A percentile compares a stretch with the other conserved stretches of the same genome.
Evolutionary conservation across 1,140 invertebrate species (phyloP).

Genomic region (Cephus cinctus): DNA sequence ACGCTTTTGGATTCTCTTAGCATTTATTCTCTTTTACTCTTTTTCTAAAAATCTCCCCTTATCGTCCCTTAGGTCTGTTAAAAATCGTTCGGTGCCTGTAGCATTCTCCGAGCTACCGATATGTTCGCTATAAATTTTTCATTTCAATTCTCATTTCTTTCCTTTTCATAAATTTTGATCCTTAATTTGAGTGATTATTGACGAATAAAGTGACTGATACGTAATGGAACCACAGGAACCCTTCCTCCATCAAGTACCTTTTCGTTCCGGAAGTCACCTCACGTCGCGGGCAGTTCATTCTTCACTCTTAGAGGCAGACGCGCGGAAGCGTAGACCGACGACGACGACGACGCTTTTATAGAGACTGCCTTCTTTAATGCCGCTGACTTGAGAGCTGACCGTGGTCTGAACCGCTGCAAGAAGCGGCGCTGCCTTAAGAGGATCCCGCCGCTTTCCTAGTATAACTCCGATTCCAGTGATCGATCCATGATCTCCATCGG

Average conservation of each 20-base stretch:
- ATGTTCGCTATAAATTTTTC: no score
- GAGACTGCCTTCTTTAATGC: not conserved
- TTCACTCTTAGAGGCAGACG: not conserved
- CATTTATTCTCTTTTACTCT: not conserved
- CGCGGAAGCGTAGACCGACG: not conserved
- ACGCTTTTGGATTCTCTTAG: not conserved
- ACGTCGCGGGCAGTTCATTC: conserved; percentile 1
- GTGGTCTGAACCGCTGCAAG: conserved; percentile 4
- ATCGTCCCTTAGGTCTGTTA: no score
- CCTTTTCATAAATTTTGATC: no score
- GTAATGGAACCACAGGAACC: conserved; percentile 20
- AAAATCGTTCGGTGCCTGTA: no score
- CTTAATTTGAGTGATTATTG: no score
- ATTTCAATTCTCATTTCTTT: no score
- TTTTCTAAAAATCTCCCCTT: no score
- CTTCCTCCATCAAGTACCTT: no score
- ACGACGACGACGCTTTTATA: not conserved
- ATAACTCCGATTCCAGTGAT: conserved; percentile 11
- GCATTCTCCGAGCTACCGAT: no score
- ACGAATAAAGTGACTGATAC: conserved; percentile 22
- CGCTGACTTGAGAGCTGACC: not conserved
- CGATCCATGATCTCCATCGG: no score
- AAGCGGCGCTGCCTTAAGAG: conserved; percentile 23
- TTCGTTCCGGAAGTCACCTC: not conserved
- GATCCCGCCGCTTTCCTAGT: conserved; percentile 25